Evolutionary conservation across 2,888 invertebrate species (phyloP).

Genomic region (Drosophila paracracens): DNA sequence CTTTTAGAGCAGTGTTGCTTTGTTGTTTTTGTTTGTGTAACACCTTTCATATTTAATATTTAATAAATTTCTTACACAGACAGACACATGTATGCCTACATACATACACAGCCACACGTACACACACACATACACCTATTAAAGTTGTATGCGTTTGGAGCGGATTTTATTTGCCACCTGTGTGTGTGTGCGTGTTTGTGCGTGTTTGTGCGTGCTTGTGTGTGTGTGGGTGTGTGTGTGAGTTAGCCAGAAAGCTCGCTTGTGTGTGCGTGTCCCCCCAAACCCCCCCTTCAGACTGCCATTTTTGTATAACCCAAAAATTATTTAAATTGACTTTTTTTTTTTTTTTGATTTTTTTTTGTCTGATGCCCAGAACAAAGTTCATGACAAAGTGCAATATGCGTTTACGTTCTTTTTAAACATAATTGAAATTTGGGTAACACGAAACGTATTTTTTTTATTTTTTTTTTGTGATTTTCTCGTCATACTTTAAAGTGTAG

Average conservation of each 20-base stretch:
- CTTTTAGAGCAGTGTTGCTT: slow-evolving; percentile 49
- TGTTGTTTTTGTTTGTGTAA: slow-evolving; percentile 37
- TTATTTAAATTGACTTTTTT: background rate
- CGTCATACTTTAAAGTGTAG: background rate
- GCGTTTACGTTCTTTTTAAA: slow-evolving; percentile 44
- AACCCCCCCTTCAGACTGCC: slow-evolving; percentile 24
- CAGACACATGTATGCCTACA: slow-evolving; percentile 9
- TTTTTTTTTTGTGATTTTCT: slow-evolving; percentile 2
- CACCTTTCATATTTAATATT: slow-evolving; percentile 10
- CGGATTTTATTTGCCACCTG: background rate
- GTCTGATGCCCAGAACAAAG: slow-evolving; percentile 62
- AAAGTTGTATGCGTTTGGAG: background rate
- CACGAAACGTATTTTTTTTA: slow-evolving; percentile 22
- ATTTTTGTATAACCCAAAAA: slow-evolving; percentile 30
- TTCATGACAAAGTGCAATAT: slow-evolving; percentile 72
- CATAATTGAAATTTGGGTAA: slow-evolving; percentile 20
- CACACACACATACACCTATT: background rate
- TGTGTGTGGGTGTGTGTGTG: slow-evolving; percentile 2
- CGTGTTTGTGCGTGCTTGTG: background rate
- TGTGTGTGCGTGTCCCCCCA: background rate
- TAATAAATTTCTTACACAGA: slow-evolving; percentile 17
- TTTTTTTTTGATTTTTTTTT: slow-evolving; percentile 14
- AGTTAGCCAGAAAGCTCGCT: background rate
- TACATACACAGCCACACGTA: slow-evolving; percentile 3
- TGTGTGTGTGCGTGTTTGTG: background rate